These are phyloP conservation scores for Drosophila bunnanda DNA, from an alignment of 2,888 invertebrate species.

Conservation along the genomic window DNA sequence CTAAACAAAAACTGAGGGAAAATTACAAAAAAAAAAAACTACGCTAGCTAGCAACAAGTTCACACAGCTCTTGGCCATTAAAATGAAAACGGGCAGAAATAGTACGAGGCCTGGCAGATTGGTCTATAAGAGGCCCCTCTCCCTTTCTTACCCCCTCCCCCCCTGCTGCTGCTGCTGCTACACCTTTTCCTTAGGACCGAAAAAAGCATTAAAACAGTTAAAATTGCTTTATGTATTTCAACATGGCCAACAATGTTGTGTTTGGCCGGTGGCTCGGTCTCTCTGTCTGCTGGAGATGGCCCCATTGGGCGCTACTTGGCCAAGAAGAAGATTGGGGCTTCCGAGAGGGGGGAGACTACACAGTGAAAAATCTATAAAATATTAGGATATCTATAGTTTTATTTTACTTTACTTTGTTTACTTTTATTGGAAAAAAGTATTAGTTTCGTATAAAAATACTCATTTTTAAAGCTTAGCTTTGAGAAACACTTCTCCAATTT, in stretches of 20 bases:
- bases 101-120: constrained; percentile 17
- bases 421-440: not conserved
- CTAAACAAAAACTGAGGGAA: constrained; percentile 31
- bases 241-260: constrained; percentile 55
- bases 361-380: not conserved
- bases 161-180: not conserved
- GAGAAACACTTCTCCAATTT: not conserved
- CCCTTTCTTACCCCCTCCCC: not conserved
- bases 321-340: constrained; percentile 14
- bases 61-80: constrained; percentile 68
- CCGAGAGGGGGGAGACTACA: not conserved
- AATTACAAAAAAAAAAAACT: constrained; percentile 15
- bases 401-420: not conserved
- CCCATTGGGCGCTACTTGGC: constrained; percentile 66
- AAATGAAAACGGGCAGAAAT: constrained; percentile 35
- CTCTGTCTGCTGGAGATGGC: constrained; percentile 40
- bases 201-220: constrained; percentile 71
- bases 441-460: not conserved
- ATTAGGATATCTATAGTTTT: not conserved
- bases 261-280: not conserved
- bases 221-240: constrained; percentile 77
- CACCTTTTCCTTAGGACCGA: constrained; percentile 16
- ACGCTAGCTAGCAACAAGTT: constrained; percentile 51
- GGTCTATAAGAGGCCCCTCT: constrained; percentile 8
- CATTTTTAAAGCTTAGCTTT: not conserved